Evolutionary conservation across 2,113 vertebrate species (phyloP).

Genomic region (Parus major): DNA sequence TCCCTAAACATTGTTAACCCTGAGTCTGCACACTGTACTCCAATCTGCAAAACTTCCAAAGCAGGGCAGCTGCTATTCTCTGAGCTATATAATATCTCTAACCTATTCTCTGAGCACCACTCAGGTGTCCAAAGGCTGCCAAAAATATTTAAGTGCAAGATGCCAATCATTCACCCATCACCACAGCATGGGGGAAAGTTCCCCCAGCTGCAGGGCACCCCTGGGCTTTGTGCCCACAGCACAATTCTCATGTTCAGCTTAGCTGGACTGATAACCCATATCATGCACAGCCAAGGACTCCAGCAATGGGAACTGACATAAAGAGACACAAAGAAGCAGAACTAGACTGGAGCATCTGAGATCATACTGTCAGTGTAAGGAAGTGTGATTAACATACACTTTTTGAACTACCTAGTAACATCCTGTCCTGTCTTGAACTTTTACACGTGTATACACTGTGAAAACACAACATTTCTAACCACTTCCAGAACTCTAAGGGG

Average conservation of each 20-base stretch:
- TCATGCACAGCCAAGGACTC: not conserved
- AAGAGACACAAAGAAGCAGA: not conserved
- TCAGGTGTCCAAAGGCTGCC: not conserved
- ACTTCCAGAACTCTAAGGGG: not conserved
- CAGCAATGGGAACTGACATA: not conserved
- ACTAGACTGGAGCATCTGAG: not conserved
- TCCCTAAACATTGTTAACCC: not conserved
- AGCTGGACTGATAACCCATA: not conserved
- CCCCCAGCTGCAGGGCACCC: not conserved
- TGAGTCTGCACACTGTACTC: not conserved
- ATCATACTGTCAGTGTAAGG: not conserved
- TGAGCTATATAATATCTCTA: no score
- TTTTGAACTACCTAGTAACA: not conserved
- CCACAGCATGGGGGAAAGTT: not conserved
- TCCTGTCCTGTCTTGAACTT: not conserved
- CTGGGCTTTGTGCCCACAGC: not conserved
- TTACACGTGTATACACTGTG: no score
- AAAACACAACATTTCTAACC: not conserved
- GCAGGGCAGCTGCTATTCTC: not conserved
- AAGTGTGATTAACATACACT: not conserved
- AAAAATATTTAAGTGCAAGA: not conserved
- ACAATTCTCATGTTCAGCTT: rapidly evolving
- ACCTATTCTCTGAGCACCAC: not conserved
- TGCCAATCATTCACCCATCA: not conserved
- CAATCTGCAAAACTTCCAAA: not conserved